phyloP scores from a whole-genome alignment of 1,140 invertebrate species.

The Andricus grossulariae region DNA sequence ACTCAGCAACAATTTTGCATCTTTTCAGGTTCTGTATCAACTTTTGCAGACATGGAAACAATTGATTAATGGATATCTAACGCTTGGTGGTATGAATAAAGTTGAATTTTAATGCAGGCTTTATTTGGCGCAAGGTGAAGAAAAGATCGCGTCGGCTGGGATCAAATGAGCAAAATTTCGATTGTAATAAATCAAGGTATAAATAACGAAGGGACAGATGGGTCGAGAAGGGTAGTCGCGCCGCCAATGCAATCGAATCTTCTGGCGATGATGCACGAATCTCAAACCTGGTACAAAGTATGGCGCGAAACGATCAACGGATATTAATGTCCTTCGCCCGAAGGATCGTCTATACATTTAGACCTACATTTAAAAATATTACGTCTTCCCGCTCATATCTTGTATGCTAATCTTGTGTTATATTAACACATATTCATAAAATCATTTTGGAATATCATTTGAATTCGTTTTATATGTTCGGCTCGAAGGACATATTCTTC shows the following conservation, averaged over 20 bases:
- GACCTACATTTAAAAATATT: not conserved
- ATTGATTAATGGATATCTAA: not conserved
- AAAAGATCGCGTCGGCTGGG: slow-evolving; percentile 59
- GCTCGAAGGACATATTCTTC: not conserved
- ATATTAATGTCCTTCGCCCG: slow-evolving; percentile 67
- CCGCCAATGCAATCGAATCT: slow-evolving; percentile 65
- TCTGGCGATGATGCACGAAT: slow-evolving; percentile 49
- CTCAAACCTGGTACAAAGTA: slow-evolving; percentile 49
- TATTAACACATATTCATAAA: not conserved
- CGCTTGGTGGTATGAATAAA: not conserved
- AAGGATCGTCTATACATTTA: slow-evolving; percentile 35
- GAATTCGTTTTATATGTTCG: not conserved
- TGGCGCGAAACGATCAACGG: slow-evolving; percentile 58
- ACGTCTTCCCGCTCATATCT: too few species aligned
- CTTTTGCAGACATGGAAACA: not conserved
- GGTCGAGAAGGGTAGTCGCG: slow-evolving; percentile 62
- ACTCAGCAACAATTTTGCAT: slow-evolving; percentile 40
- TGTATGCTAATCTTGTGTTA: not conserved
- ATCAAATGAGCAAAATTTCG: slow-evolving; percentile 70
- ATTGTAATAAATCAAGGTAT: slow-evolving; percentile 76
- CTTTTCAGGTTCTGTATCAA: not conserved
- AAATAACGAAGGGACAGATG: slow-evolving; percentile 73
- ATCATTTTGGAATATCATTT: not conserved
- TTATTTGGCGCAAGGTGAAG: slow-evolving; percentile 9
- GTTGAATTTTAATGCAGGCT: not conserved